phyloP scores from a whole-genome alignment of 2,113 vertebrate species.

The Amblyornis subalaris region DNA sequence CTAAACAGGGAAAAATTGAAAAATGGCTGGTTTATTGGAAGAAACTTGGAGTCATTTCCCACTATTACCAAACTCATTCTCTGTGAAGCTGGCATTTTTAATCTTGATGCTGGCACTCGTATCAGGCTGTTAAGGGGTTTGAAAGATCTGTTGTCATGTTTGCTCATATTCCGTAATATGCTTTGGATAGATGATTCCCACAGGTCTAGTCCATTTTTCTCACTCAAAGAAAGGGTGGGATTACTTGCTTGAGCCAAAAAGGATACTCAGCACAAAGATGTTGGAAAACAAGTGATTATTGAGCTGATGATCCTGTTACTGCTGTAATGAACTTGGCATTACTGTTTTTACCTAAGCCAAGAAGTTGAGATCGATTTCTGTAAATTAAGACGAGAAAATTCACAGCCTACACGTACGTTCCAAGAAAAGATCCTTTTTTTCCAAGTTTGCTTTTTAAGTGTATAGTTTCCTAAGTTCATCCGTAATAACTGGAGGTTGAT shows the following conservation, averaged over 20 bases:
- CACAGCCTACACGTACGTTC: not conserved
- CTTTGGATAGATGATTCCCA: not conserved
- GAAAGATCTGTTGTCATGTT: not conserved
- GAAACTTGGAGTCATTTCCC: not conserved
- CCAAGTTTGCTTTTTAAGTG: not conserved
- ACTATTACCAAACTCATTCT: not conserved
- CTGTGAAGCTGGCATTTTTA: not conserved
- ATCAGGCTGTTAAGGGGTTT: not conserved
- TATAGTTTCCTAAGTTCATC: not conserved
- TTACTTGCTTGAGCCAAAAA: not conserved
- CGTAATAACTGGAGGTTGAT: not conserved
- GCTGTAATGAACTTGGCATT: not conserved
- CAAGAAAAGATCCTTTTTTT: not conserved
- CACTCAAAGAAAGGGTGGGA: not conserved
- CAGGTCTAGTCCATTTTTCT: not conserved
- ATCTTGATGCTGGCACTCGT: not conserved
- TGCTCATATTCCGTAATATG: not conserved
- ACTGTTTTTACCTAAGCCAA: not conserved
- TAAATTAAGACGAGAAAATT: slow-evolving; percentile 4
- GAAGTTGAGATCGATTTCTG: not conserved
- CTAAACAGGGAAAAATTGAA: not conserved
- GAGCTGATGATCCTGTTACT: not conserved
- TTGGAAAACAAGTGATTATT: not conserved
- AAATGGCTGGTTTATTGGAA: not conserved
- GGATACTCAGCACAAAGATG: not conserved